phyloP scores from a whole-genome alignment of 2,113 vertebrate species.

The Nymphicus hollandicus region DNA sequence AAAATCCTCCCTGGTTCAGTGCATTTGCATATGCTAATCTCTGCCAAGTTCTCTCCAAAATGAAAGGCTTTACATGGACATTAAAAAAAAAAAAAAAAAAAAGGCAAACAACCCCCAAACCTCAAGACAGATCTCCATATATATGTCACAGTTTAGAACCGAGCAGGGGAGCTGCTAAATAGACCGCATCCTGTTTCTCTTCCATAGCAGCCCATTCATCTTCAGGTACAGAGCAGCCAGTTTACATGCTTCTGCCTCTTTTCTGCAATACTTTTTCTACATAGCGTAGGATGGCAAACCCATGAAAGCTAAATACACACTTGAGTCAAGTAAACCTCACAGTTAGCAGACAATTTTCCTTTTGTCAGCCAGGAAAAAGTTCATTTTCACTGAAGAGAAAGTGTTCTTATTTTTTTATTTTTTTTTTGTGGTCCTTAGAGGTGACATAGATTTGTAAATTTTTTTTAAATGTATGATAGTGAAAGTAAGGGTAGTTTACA shows the following conservation, averaged over 20 bases:
- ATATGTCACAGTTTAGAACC: conserved; percentile 72
- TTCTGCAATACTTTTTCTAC: conserved; percentile 51
- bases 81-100: background rate
- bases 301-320: background rate
- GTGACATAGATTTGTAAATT: background rate
- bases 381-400: conserved; percentile 7
- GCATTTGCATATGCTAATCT: conserved; percentile 43
- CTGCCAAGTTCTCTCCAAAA: conserved; percentile 14
- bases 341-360: conserved; percentile 34
- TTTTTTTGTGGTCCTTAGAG: background rate
- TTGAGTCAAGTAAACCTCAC: background rate
- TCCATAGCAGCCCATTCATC: conserved; percentile 87
- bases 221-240: conserved; percentile 56
- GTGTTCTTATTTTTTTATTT: background rate
- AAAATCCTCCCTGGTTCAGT: background rate
- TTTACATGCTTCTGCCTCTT: conserved; percentile 64
- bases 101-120: background rate
- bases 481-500: background rate
- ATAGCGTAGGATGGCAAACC: conserved; percentile 24
- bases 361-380: conserved; percentile 37
- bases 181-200: conserved; percentile 85
- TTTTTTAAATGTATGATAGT: background rate
- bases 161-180: conserved; percentile 79
- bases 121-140: conserved; percentile 54
- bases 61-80: conserved; percentile 15